Base-by-base conservation (phyloP, 2,888 invertebrate species). In the Athalia rosae region DNA sequence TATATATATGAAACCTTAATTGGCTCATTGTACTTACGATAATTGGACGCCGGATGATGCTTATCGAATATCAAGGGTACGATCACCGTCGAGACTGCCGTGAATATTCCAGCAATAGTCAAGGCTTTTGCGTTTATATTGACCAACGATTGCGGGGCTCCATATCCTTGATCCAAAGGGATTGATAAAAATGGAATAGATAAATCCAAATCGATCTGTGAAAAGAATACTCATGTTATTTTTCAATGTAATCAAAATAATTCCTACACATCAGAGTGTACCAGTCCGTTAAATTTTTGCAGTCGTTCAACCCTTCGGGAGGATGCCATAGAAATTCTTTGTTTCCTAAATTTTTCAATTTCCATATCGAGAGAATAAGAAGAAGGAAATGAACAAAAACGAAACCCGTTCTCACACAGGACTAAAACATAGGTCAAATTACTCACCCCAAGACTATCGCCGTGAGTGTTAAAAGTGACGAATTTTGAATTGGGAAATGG, bases 151-250 rank as follows among this genome's bases (percentile, higher is more conserved):
- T 91, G 77, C 28, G 78, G 61, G 6, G 83, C 76, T 11, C 78
- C 58, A 1, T 89, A 89, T 78, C 89, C 85, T 0, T 91, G 89
- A 81, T 92, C 91, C 4, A 94, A 89, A 0, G 95, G 95, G 82
- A 95, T 93, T n/a, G 92, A 91, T 41, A 95, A 83, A 81, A 95
- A 94, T 0, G 95, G 95, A 47, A 95, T 91, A 0, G 92, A 91
- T 80, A 95, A 93, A 58, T 94, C 93, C 85, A 94, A 89, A 80
- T 93, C 93, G 56, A 95, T 90, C 95, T 95, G 88, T 50, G 1
- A 45, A 43, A 45, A 50, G 7, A 13, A 2, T 4, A 9, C 28
- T 56, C 4, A 11, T 67, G 28, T 13, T 8, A 66, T 48, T 15
- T 15, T 6, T 47, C 48, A 66, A 48, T 45, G 2, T 66, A 15